A percentile compares a stretch with the other conserved stretches of the same genome.
phyloP scores from a whole-genome alignment of 2,888 invertebrate genomes.

The Nemotelus nigrinus region DNA sequence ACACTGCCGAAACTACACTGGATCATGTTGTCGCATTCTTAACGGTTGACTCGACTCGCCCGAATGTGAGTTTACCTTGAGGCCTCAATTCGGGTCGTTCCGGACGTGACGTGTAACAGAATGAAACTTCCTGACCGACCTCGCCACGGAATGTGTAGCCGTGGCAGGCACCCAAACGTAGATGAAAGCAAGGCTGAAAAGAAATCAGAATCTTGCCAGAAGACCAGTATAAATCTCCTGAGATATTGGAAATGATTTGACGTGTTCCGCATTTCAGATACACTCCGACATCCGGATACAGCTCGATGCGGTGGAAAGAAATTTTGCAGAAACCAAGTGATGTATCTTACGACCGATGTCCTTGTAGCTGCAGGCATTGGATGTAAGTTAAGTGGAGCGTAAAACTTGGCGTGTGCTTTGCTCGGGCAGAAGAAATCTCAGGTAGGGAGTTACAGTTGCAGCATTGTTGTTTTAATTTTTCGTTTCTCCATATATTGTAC shows the following conservation, averaged over 20 bases:
- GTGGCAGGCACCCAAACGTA: neutral
- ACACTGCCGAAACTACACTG: slow-evolving; percentile 13
- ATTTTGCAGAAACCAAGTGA: slow-evolving; percentile 9
- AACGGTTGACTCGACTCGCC: slow-evolving; percentile 18
- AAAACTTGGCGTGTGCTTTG: slow-evolving; percentile 30
- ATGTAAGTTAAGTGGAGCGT: slow-evolving; percentile 24
- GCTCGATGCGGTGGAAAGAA: neutral
- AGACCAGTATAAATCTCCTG: slow-evolving; percentile 36
- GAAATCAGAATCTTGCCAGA: slow-evolving; percentile 39
- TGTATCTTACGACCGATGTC: slow-evolving; percentile 4
- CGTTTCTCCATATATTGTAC: too few species aligned
- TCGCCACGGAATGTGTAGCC: neutral
- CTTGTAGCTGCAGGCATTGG: slow-evolving; percentile 6
- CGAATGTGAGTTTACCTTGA: slow-evolving; percentile 42
- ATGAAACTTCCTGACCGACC: neutral
- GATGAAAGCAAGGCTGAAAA: neutral
- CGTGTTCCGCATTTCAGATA: slow-evolving; percentile 42
- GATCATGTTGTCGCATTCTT: slow-evolving; percentile 34
- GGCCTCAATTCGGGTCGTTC: slow-evolving; percentile 42
- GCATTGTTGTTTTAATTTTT: too few species aligned
- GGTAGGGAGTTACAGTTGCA: too few species aligned
- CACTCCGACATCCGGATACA: neutral
- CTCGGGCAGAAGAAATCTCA: too few species aligned
- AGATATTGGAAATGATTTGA: slow-evolving; percentile 44
- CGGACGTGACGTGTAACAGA: slow-evolving; percentile 40